phyloP scores from a whole-genome alignment of 37 sponge, comb jelly and placozoan genomes.

The Theonella swinhoei region DNA sequence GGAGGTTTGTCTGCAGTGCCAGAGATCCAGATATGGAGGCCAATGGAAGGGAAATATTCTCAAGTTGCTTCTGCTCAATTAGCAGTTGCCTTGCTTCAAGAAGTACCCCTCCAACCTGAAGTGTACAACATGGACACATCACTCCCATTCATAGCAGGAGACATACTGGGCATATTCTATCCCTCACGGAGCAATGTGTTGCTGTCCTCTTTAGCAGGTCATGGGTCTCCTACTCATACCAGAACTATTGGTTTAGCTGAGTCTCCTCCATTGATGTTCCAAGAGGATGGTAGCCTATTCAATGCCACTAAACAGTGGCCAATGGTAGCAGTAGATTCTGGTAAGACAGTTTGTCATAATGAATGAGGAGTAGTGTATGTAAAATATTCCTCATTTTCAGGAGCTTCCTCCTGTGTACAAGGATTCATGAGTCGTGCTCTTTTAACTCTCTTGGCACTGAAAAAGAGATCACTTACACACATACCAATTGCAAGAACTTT shows the following conservation, averaged over 20 bases:
- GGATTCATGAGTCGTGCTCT: background rate
- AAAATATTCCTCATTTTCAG: too few relatives aligned
- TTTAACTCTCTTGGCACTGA: background rate
- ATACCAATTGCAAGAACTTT: background rate
- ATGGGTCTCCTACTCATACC: background rate
- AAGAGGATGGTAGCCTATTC: background rate
- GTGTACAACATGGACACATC: background rate
- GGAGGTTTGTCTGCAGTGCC: background rate
- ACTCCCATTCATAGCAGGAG: background rate
- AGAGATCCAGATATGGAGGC: slow-evolving; percentile 14
- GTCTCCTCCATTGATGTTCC: background rate
- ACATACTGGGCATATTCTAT: background rate
- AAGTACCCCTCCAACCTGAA: background rate
- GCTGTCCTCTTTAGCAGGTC: background rate
- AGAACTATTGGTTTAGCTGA: background rate
- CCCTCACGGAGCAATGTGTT: background rate
- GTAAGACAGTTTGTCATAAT: too few relatives aligned
- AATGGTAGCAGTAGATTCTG: background rate
- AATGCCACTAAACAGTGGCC: background rate
- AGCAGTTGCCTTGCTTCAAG: background rate
- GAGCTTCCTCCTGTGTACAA: background rate
- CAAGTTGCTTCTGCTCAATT: background rate
- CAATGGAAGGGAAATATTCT: background rate
- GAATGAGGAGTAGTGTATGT: too few relatives aligned
- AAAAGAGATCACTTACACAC: background rate